Evolutionary conservation across 2,113 vertebrate genomes (phyloP).

Genomic region (Mellivora capensis): DNA sequence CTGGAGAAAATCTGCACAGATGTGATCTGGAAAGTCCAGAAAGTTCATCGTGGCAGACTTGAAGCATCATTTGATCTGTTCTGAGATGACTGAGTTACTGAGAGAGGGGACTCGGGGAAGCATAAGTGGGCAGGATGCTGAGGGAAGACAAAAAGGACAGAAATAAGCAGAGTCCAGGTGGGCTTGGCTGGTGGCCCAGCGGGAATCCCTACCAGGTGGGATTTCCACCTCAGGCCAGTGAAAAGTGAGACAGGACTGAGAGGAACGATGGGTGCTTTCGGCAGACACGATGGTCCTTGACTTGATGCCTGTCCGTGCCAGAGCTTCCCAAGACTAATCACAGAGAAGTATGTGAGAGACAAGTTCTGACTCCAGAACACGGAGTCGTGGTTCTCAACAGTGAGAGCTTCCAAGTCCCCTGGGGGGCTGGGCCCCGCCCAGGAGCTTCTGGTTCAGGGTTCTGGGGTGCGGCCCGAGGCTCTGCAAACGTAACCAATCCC

Average conservation of each 20-base stretch:
- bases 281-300: not conserved
- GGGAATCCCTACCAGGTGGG: not conserved
- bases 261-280: not conserved
- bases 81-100: not conserved
- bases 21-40: not conserved
- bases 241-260: not conserved
- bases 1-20: not conserved
- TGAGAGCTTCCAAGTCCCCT: no score
- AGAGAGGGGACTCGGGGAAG: not conserved
- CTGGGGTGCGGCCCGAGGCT: no score
- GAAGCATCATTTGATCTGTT: not conserved
- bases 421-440: not conserved
- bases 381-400: not conserved
- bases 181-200: rapidly evolving
- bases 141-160: not conserved
- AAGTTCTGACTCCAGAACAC: not conserved
- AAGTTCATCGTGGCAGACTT: not conserved
- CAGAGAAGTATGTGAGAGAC: not conserved
- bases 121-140: not conserved
- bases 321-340: not conserved
- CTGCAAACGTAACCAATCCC: not conserved
- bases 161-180: not conserved
- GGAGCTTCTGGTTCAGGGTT: not conserved
- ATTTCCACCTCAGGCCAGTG: not conserved
- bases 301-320: not conserved